A percentile compares a stretch with the other conserved stretches of the same genome.
Conservation (phyloP, 2,888 invertebrate species). For the Hemistola chrysoprasaria region DNA sequence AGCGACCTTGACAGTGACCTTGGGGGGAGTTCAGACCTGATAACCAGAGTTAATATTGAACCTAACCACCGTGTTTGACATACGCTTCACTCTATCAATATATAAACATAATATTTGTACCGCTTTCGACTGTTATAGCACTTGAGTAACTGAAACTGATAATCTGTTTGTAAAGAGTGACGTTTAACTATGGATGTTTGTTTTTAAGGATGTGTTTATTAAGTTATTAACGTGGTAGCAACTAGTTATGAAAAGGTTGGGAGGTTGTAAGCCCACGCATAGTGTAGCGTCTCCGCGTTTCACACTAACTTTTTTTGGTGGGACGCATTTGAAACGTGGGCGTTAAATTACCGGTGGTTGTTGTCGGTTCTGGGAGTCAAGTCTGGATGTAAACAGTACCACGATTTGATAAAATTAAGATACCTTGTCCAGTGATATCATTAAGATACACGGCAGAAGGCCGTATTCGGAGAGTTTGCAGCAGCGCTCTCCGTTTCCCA, state of each 20-base stretch:
- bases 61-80: conserved; percentile 74
- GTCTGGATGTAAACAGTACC: too few species aligned
- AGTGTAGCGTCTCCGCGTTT: too few species aligned
- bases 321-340: too few species aligned
- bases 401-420: too few species aligned
- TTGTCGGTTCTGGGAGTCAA: too few species aligned
- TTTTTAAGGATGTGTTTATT: conserved; percentile 15
- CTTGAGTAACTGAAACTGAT: conserved; percentile 77
- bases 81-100: conserved; percentile 80
- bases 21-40: conserved; percentile 67
- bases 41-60: conserved; percentile 81
- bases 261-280: not conserved
- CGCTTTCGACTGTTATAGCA: conserved; percentile 60
- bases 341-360: too few species aligned
- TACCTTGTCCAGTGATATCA: too few species aligned
- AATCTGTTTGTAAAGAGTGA: conserved; percentile 47
- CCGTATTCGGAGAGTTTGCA: too few species aligned
- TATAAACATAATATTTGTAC: conserved; percentile 78
- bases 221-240: conserved; percentile 12
- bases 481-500: too few species aligned
- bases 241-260: conserved; percentile 9
- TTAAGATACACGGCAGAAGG: too few species aligned
- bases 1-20: conserved; percentile 71
- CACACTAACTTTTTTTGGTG: too few species aligned
- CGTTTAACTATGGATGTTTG: conserved; percentile 11